Conservation (phyloP, 1,140 invertebrate genomes). For the Eupristina koningsbergeri region DNA sequence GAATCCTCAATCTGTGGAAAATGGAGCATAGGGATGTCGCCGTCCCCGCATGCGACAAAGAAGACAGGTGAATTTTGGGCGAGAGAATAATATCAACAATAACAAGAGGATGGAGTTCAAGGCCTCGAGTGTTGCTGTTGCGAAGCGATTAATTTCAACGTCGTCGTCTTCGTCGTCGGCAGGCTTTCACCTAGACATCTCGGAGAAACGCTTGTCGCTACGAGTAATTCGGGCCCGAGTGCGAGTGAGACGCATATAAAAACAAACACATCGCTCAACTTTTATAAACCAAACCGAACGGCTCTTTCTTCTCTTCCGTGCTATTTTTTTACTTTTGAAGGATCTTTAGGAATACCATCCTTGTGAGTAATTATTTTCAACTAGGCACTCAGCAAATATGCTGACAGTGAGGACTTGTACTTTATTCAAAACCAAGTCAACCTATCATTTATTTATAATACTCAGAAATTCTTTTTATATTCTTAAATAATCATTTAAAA, state of each 20-base stretch:
- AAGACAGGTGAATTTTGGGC: slow-evolving; percentile 3
- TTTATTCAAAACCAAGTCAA: neutral
- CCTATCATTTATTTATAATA: neutral
- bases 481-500: neutral
- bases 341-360: slow-evolving; percentile 14
- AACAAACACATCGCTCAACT: slow-evolving; percentile 34
- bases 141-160: slow-evolving; percentile 12
- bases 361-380: slow-evolving; percentile 28
- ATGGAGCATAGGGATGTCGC: slow-evolving; percentile 16
- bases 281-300: neutral
- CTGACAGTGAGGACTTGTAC: neutral
- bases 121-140: neutral
- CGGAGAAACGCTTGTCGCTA: slow-evolving; percentile 21
- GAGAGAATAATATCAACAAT: neutral
- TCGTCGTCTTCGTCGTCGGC: slow-evolving; percentile 37
- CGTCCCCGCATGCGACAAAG: neutral
- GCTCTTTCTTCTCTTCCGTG: neutral
- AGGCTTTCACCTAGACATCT: slow-evolving; percentile 3
- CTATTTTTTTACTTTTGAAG: slow-evolving; percentile 23
- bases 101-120: slow-evolving; percentile 34
- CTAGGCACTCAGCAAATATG: slow-evolving; percentile 5
- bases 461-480: neutral
- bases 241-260: slow-evolving; percentile 45
- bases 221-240: slow-evolving; percentile 29
- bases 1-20: slow-evolving; percentile 15